These are phyloP conservation scores for Microcebus tavaratra DNA, from an alignment of 2,113 vertebrate genomes.

Conservation along the genomic window DNA sequence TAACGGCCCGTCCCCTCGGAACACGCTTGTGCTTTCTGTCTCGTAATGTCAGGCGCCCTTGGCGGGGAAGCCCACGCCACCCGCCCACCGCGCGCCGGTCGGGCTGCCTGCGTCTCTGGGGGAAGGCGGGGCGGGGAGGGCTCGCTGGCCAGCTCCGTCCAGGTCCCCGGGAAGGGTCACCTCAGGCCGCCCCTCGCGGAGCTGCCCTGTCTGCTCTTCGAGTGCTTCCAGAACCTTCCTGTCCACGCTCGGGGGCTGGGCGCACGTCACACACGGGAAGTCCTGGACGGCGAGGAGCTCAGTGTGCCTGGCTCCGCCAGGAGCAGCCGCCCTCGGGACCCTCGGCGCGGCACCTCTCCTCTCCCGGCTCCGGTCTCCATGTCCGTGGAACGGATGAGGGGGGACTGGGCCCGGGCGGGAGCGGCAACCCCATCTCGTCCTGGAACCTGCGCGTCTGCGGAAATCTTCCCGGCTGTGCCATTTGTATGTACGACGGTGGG, in stretches of 20 bases:
- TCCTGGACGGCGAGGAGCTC: background rate
- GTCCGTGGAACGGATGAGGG: background rate
- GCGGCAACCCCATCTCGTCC: background rate
- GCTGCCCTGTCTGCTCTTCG: fast-evolving
- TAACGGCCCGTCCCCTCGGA: background rate
- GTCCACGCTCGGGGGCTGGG: background rate
- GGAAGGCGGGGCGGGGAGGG: background rate
- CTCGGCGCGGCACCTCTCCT: background rate
- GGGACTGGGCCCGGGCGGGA: fast-evolving
- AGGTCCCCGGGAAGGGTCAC: fast-evolving
- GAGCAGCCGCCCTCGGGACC: background rate
- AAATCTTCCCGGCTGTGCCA: background rate
- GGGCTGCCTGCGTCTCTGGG: background rate
- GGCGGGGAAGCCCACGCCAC: background rate
- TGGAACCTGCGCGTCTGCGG: background rate
- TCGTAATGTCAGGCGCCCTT: slow-evolving; percentile 23
- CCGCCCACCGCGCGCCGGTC: background rate
- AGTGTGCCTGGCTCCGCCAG: background rate
- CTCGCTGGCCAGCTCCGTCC: background rate
- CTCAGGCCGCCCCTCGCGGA: background rate
- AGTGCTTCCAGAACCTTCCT: background rate
- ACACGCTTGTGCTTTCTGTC: background rate
- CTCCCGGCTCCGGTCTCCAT: background rate
- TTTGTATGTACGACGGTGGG: no score
- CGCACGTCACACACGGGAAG: background rate